phyloP scores from a whole-genome alignment of 2,113 vertebrate genomes.

The Cygnus atratus region DNA sequence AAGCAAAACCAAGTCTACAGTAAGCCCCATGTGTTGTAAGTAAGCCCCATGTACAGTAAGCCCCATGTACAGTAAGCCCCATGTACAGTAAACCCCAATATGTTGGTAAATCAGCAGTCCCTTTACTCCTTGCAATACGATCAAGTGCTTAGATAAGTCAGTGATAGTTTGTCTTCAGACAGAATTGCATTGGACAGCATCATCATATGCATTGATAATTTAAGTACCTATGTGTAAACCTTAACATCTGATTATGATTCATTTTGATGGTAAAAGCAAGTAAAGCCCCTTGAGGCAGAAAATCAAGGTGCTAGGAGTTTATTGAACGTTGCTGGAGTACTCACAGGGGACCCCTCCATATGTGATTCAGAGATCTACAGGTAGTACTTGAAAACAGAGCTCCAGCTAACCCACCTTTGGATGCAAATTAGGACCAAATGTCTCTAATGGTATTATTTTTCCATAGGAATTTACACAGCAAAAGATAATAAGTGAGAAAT shows the following conservation, averaged over 20 bases:
- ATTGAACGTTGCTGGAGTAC: not conserved
- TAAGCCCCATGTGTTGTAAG: not conserved
- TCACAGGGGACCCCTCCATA: not conserved
- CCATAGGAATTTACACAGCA: not conserved
- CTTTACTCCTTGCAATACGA: not conserved
- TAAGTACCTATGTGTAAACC: not conserved
- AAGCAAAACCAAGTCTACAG: not conserved
- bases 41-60: not conserved
- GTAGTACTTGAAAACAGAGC: not conserved
- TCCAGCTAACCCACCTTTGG: not conserved
- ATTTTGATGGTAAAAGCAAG: not conserved
- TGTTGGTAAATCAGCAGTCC: not conserved
- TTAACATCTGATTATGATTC: not conserved
- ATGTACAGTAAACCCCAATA: too few relatives aligned
- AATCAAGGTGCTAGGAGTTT: not conserved
- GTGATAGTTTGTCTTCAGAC: not conserved
- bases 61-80: too few relatives aligned
- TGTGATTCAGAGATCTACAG: not conserved
- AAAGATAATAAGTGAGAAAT: not conserved
- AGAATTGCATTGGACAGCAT: not conserved
- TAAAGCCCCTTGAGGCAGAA: not conserved
- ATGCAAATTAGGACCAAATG: not conserved
- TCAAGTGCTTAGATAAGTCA: not conserved
- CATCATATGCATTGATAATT: not conserved
- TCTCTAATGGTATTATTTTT: not conserved